phyloP scores from a whole-genome alignment of 2,797 vertebrate genomes.

The Intellagama lesueurii region DNA sequence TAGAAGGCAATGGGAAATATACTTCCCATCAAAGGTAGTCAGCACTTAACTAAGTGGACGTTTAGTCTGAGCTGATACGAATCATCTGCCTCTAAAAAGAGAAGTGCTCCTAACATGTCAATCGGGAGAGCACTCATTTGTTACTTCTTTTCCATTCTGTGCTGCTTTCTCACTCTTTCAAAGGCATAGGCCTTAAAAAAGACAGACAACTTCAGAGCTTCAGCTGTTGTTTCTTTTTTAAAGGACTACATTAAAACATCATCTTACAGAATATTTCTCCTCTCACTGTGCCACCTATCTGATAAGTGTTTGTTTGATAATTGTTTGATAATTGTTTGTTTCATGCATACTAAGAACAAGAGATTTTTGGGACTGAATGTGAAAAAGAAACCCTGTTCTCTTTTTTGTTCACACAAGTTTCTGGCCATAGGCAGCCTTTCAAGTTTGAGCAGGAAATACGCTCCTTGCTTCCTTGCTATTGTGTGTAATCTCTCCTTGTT shows the following conservation, averaged over 20 bases:
- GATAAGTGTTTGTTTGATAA: conserved; percentile 10
- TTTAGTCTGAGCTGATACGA: background rate
- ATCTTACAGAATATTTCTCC: conserved; percentile 41
- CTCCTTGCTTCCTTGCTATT: conserved; percentile 54
- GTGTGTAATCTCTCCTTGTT: conserved; percentile 48
- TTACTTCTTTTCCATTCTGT: background rate
- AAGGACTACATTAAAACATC: conserved; percentile 20
- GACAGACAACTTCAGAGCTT: background rate
- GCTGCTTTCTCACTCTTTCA: background rate
- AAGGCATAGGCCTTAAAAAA: background rate
- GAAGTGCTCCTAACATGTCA: background rate
- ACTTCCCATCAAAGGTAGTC: too few relatives aligned
- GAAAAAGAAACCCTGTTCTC: conserved; percentile 29
- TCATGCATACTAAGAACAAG: conserved; percentile 40
- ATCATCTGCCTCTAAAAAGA: background rate
- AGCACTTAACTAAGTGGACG: background rate
- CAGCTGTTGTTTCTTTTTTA: background rate
- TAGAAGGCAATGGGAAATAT: too few relatives aligned
- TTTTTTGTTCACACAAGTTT: conserved; percentile 7
- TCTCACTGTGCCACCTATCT: conserved; percentile 35
- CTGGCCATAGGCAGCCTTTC: conserved; percentile 61
- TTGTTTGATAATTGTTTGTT: conserved; percentile 47
- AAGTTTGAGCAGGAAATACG: conserved; percentile 62
- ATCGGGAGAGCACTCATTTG: background rate
- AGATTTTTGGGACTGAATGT: background rate